Evolutionary conservation across 2,888 invertebrate species (phyloP), one percentile per base, ranked within the genome.

Genomic region (Sesamia inferens): DNA sequence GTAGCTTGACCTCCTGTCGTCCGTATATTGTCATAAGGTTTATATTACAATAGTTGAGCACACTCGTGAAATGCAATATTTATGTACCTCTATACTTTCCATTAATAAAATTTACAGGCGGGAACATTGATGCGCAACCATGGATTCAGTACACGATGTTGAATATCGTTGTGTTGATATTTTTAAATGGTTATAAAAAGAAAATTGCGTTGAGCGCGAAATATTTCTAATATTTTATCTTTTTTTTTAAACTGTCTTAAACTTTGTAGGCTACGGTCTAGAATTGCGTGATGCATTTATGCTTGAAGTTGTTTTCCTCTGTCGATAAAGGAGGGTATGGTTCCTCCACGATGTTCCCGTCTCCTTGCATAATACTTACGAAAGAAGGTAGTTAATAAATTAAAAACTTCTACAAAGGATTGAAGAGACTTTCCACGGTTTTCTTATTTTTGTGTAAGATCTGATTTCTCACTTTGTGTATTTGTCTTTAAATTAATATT

Each of bases 391-490:
- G n/a, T 51, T 51, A 24, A n/a, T n/a, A n/a, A n/a, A n/a, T 51
- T n/a, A 48, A 24, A 31, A 48, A 5, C 16, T 24, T 24, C 11
- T 63, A 16, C 16, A 24, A 19, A 48, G 13, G 7, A 24, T 47
- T 24, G 8, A 31, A 66, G 61, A 71, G 72, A 74, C 77, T 83
- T 79, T 72, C 64, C 69, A 61, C 19, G n/a, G 54, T 73, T 59
- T 62, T 19, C 47, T 31, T 66, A 57, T 68, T 78, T 51, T 76
- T 63, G 58, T 55, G 44, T 75, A 85, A 80, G 85, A 85, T 85
- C 85, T 85, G 85, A 85, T 85, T 76, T 85, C 59, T 81, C 74
- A 78, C 51, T 68, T 65, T 76, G 57, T 82, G 71, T 82, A 75
- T 78, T 72, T 76, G 68, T 77, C 75, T 82, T 67, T 76, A 62